Base-by-base conservation (phyloP, 1,140 invertebrate species). In the Anoplolepis gracilipes region DNA sequence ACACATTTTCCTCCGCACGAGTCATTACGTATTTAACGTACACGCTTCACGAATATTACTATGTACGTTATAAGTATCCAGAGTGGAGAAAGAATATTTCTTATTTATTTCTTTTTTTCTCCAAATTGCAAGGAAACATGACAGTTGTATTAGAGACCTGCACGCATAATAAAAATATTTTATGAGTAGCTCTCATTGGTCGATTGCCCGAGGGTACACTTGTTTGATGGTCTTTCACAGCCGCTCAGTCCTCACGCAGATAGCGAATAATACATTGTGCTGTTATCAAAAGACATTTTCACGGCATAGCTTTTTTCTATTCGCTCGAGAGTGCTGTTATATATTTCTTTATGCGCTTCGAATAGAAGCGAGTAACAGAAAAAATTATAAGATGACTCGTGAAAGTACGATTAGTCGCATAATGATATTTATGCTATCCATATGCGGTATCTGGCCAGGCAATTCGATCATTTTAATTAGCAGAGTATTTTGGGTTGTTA, bases 81-180 rank as follows among this genome's bases (percentile, higher is more conserved):
- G 28, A 13, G 19, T 1, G 19, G 5, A 2, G 0, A 19, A 69
- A 57, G 1, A 30, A 46, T 5, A 69, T 59, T 7, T 72, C 6
- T 57, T 79, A 79, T 19, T 0, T 69, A 25, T 69, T 30, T 10
- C 2, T 36, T 42, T 70, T 70, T 42, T 39, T 30, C 10, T 53
- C 11, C 30, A 72, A 81, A 8, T 22, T 59, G 3, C 19, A 70
- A 57, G 36, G n/a, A 19, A 57, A 81, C 3, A 30, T 1, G 77
- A 70, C 77, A 16, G n/a, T 13, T 69, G 33, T 33, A 36, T 65
- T 33, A 46, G 25, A 69, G 22, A n/a, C 10, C 11, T 57, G 19
- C 65, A 70, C 33, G 36, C 33, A 72, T 13, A 25, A 30, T 59
- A 81, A 70, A 70, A 70, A 81, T 81, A 81, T 81, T 81, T 81